These are phyloP conservation scores for Rissa tridactyla DNA, from an alignment of 2,113 vertebrate genomes.

Conservation along the genomic window DNA sequence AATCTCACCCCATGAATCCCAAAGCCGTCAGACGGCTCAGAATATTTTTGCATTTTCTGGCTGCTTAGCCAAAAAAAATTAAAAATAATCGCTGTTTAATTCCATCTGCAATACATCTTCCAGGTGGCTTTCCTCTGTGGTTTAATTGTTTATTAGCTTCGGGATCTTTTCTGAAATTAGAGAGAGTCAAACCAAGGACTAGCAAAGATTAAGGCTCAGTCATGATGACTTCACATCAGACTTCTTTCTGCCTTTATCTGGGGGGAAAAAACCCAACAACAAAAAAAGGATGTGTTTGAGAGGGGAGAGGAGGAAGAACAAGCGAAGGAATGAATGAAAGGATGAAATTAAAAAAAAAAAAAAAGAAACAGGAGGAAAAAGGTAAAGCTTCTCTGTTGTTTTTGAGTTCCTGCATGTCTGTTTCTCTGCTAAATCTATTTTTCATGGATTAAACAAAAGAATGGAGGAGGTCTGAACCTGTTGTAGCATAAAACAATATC, in stretches of 20 bases:
- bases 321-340: neutral
- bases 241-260: neutral
- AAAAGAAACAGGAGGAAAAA: neutral
- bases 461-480: neutral
- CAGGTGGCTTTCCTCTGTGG: conserved; percentile 12
- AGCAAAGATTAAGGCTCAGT: neutral
- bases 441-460: neutral
- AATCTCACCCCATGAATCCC: neutral
- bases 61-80: neutral
- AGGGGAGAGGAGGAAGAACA: neutral
- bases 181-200: neutral
- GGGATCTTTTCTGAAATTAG: neutral
- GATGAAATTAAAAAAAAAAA: neutral
- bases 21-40: neutral
- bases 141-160: neutral
- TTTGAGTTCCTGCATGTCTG: neutral
- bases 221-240: neutral
- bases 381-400: neutral
- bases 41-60: neutral
- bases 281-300: neutral
- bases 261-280: rapidly evolving
- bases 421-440: neutral
- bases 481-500: neutral
- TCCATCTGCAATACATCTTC: neutral
- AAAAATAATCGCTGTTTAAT: neutral